Base-by-base conservation (phyloP, 2,888 invertebrate genomes). In the Leucoma salicis region DNA sequence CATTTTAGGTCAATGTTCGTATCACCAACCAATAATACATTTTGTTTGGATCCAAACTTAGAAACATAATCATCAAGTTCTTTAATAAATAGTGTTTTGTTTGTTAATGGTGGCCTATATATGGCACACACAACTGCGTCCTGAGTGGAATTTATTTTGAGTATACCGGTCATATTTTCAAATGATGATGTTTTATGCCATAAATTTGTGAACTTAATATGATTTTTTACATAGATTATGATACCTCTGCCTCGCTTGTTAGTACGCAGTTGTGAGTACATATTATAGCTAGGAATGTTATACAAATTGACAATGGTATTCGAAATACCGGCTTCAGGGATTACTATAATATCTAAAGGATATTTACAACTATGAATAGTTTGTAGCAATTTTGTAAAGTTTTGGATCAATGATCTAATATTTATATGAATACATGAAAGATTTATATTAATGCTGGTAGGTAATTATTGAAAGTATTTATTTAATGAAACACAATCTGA, bases 161-260 rank as follows among this genome's bases (percentile, higher is more conserved):
- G 7, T 18, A 12, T 12, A 7, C 33, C 33, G 1, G 12, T 12
- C 10, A 33, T 12, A 21, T 14, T 33, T 8, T 33, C 33, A 12
- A 33, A 33, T 5, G 33, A 18, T 1, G 1, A 4, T 1, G n/a
- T 39, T 33, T 33, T 39, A 16, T 27, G 13, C 16, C 14, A 12
- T 7, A 3, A 24, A 33, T 11, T n/a, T 14, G 24, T 34, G 24
- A 34, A 34, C 14, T 42, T 46, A 2, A 46, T 7, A 34, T 36
- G 24, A 2, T 39, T 21, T 39, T 31, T 29, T 5, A 35, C 27
- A 13, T 48, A 48, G 10, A 43, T 15, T n/a, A 43, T 43, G 12
- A 48, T 38, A n/a, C 47, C 47, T 11, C 43, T 38, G 5, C 43
- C 47, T 25, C 24, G 28, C 24, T 18, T 31, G 14, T 21, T 14